A percentile compares a stretch with the other conserved stretches of the same genome.
These are phyloP conservation scores for Okapia johnstoni DNA, from an alignment of 2,113 vertebrate species.

Conservation along the genomic window DNA sequence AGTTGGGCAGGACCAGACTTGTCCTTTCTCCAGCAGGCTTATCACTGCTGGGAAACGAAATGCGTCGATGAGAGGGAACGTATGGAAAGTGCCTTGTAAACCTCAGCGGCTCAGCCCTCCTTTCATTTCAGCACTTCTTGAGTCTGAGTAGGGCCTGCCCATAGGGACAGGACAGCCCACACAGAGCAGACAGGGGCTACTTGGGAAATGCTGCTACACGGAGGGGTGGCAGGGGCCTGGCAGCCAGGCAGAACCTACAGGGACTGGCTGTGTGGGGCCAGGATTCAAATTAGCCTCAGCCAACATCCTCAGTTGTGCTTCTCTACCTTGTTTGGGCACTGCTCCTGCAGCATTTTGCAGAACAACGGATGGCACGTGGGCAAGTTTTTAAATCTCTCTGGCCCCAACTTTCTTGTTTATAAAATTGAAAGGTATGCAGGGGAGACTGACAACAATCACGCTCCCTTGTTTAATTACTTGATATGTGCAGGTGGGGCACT, in stretches of 20 bases:
- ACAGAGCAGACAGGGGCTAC: not conserved
- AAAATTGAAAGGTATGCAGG: not conserved
- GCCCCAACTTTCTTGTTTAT: not conserved
- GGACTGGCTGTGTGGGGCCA: not conserved
- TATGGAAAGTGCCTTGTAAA: not conserved
- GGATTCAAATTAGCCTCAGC: not conserved
- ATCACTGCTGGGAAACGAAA: not conserved
- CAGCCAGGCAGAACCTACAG: not conserved
- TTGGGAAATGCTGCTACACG: not conserved
- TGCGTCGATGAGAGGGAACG: not conserved
- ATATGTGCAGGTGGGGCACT: no score
- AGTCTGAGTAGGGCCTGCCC: not conserved
- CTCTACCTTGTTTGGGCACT: not conserved
- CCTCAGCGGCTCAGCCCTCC: not conserved
- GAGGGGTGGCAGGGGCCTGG: not conserved
- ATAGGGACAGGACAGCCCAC: not conserved
- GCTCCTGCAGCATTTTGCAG: not conserved
- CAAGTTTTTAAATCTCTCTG: not conserved
- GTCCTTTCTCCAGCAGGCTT: not conserved
- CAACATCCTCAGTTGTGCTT: not conserved
- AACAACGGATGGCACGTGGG: fast-evolving
- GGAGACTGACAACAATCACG: not conserved
- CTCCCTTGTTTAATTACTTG: not conserved
- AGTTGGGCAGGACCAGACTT: fast-evolving
- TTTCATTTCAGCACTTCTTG: not conserved